Evolutionary conservation across 2,888 invertebrate species (phyloP), one percentile per base, ranked within the genome.

Genomic region (Panzeria rudis): DNA sequence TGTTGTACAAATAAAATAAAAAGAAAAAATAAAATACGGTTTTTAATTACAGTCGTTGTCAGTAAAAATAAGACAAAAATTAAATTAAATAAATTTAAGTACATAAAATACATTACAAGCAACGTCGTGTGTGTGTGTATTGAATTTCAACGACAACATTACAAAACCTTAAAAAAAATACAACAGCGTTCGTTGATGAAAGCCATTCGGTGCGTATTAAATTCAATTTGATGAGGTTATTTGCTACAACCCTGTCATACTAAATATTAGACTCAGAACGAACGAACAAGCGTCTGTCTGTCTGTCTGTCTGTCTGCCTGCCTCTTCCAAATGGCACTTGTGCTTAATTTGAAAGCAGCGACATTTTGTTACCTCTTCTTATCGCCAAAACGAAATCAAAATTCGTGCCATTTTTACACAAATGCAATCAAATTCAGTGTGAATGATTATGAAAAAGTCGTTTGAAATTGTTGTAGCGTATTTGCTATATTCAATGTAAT

Each of bases 161-260:
- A 25, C 35, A 52, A 68, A 75, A 38, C 17, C 17, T 2, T 8
- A 44, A 50, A 20, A 38, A 41, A 59, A 52, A 38, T 25, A 56
- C 54, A 80, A 44, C 61, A 59, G 41, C 50, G 80, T 84, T 50
- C 50, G 80, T 84, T 50, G 64, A 80, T 80, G 64, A 80, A 71
- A 80, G 84, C 73, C 84, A 84, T 80, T 84, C 80, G 84, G 64
- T 76, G 80, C 76, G 59, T 76, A 76, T 76, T 72, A 80, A 80
- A 84, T 84, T 76, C 71, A 84, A 84, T 76, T 80, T 71, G 76
- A 76, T 80, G 80, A 84, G 84, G 75, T 76, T 76, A 62, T 84
- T 76, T 80, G 71, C 23, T 23, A 50, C 71, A 76, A 66, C 50
- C 56, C 56, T 29, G 29, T 50, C 15, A 20, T 17, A 29, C 68